Evolutionary conservation across 2,113 vertebrate species (phyloP).

Genomic region (Lepisosteus osseus): DNA sequence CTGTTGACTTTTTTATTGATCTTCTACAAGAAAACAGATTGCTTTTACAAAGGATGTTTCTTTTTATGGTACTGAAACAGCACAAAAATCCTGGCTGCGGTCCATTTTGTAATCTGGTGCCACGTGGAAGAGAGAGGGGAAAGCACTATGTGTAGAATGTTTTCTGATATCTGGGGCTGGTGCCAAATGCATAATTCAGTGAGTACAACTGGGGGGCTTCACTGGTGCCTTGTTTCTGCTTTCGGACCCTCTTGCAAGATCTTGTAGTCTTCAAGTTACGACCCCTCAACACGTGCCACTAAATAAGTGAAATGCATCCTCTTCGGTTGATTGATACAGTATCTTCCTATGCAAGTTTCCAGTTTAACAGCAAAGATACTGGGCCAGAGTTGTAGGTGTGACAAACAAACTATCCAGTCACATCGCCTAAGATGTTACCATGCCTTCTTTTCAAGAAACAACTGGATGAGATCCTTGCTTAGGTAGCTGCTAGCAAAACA

Average conservation of each 20-base stretch:
- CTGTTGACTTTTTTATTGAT: too few relatives aligned
- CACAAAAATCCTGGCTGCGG: background rate
- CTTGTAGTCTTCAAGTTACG: background rate
- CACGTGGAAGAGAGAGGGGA: background rate
- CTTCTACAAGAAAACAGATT: background rate
- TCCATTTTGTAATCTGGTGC: background rate
- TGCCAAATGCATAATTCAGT: background rate
- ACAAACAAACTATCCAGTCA: too few relatives aligned
- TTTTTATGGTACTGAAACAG: background rate
- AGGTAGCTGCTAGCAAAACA: too few relatives aligned
- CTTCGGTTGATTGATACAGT: background rate
- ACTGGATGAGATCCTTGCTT: too few relatives aligned
- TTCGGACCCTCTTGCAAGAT: background rate
- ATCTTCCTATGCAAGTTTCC: background rate
- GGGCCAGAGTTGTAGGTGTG: too few relatives aligned
- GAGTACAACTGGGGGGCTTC: background rate
- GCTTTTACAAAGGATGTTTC: background rate
- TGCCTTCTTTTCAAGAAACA: too few relatives aligned
- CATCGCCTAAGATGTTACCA: too few relatives aligned
- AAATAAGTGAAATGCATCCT: background rate
- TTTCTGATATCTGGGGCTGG: background rate
- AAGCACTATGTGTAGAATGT: background rate
- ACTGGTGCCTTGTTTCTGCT: background rate
- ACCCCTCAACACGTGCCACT: background rate
- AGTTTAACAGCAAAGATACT: too few relatives aligned